Conservation (phyloP, 2,113 vertebrate species). For the Chlorocebus sabaeus region DNA sequence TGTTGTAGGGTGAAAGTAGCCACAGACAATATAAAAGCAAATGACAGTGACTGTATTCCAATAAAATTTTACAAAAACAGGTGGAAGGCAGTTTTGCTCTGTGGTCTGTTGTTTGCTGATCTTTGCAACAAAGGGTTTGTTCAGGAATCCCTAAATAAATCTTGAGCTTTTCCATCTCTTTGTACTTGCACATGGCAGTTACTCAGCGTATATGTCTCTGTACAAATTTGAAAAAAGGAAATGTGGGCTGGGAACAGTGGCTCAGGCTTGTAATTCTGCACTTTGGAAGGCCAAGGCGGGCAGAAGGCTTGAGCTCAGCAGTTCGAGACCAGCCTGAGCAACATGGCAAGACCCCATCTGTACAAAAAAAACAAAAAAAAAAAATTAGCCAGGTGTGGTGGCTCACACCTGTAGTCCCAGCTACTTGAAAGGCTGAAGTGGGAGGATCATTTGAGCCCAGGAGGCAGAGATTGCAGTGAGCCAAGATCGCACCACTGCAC, state of each 20-base stretch:
- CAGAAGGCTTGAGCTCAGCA: too few relatives aligned
- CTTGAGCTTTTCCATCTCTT: neutral
- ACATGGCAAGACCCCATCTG: too few relatives aligned
- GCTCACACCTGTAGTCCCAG: too few relatives aligned
- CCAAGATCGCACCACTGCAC: too few relatives aligned
- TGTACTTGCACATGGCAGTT: neutral
- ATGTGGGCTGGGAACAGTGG: neutral
- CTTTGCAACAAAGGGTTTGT: neutral
- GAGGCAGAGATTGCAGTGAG: too few relatives aligned
- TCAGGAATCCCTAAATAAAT: neutral
- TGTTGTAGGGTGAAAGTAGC: neutral
- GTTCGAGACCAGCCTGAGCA: too few relatives aligned
- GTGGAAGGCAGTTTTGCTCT: neutral
- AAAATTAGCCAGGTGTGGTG: too few relatives aligned
- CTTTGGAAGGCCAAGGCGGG: too few relatives aligned
- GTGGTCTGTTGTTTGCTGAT: neutral
- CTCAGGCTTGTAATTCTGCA: too few relatives aligned
- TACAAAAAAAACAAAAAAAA: too few relatives aligned
- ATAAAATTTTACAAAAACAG: neutral
- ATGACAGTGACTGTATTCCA: neutral
- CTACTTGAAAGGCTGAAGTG: too few relatives aligned
- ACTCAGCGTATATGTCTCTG: neutral
- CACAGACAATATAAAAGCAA: neutral
- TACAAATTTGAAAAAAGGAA: neutral
- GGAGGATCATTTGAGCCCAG: too few relatives aligned